These are phyloP conservation scores for Agrotis puta DNA, from an alignment of 2,888 invertebrate genomes.

Conservation along the genomic window DNA sequence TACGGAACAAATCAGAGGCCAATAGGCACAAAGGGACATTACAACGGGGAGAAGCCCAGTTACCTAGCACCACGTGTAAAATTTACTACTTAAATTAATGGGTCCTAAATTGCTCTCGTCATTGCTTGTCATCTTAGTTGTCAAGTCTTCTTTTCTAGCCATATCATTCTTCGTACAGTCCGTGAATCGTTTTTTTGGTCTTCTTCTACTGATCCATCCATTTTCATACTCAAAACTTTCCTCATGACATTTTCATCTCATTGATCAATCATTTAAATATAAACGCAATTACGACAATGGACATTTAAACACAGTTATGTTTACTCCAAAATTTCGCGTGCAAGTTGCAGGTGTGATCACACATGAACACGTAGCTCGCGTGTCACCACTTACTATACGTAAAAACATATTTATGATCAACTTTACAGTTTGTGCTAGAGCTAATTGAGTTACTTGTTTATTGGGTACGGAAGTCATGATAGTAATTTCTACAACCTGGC, in stretches of 20 bases:
- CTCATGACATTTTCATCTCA: neutral
- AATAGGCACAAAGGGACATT: too few species aligned
- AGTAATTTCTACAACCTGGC: neutral
- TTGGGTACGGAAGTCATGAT: conserved; percentile 10
- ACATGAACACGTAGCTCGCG: conserved; percentile 43
- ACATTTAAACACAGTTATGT: conserved; percentile 25
- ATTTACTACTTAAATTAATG: too few species aligned
- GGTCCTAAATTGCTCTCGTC: too few species aligned
- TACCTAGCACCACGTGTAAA: too few species aligned
- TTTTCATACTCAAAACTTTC: too few species aligned
- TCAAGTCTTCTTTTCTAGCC: too few species aligned
- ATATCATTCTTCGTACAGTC: too few species aligned
- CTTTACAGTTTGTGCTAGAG: conserved; percentile 22
- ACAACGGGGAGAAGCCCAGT: too few species aligned
- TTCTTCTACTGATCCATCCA: too few species aligned
- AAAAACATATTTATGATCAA: conserved; percentile 37
- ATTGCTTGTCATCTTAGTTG: too few species aligned
- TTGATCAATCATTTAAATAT: neutral
- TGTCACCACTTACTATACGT: conserved; percentile 38
- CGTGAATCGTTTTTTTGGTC: too few species aligned
- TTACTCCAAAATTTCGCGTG: conserved; percentile 52
- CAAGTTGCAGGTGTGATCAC: conserved; percentile 56
- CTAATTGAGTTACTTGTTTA: conserved; percentile 32
- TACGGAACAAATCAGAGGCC: too few species aligned
- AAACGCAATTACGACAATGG: neutral